Percentiles rank a stretch among this genome's conserved stretches.
phyloP scores from a whole-genome alignment of 2,888 invertebrate genomes.

The Saturnia pavonia region DNA sequence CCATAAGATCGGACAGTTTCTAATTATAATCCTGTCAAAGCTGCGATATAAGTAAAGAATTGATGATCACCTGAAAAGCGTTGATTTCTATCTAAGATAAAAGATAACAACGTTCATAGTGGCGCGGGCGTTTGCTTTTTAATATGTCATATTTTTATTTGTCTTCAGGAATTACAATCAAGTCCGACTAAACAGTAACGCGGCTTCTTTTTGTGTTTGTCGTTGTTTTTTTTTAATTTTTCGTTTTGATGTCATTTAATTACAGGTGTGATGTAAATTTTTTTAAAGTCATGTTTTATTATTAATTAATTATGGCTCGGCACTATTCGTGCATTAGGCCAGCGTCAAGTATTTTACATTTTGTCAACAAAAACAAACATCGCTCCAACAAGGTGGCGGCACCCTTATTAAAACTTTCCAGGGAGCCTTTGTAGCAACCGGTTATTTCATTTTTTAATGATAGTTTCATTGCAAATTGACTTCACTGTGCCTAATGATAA shows the following conservation, averaged over 20 bases:
- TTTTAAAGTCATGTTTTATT: not conserved
- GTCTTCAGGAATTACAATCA: not conserved
- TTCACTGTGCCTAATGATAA: too few relatives aligned
- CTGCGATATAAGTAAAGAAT: conserved; percentile 74
- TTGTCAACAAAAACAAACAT: too few relatives aligned
- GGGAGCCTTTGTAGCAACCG: too few relatives aligned
- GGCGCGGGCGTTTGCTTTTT: conserved; percentile 64
- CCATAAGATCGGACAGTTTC: conserved; percentile 77
- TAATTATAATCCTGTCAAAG: conserved; percentile 82
- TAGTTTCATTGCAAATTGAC: too few relatives aligned
- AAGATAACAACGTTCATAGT: conserved; percentile 67
- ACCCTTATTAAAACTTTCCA: too few relatives aligned
- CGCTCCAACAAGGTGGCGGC: too few relatives aligned
- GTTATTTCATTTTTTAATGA: too few relatives aligned
- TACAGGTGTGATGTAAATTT: not conserved
- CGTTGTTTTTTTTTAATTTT: not conserved
- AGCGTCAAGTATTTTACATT: too few relatives aligned
- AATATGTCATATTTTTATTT: conserved; percentile 52
- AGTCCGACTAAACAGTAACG: not conserved
- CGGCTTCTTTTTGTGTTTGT: not conserved
- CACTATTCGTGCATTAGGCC: too few relatives aligned
- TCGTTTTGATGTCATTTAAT: not conserved
- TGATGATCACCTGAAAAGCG: conserved; percentile 73
- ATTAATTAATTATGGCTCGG: too few relatives aligned
- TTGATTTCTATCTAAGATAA: conserved; percentile 72